These are phyloP conservation scores for Ceratina japonica DNA, from an alignment of 1,140 invertebrate species.

Conservation along the genomic window DNA sequence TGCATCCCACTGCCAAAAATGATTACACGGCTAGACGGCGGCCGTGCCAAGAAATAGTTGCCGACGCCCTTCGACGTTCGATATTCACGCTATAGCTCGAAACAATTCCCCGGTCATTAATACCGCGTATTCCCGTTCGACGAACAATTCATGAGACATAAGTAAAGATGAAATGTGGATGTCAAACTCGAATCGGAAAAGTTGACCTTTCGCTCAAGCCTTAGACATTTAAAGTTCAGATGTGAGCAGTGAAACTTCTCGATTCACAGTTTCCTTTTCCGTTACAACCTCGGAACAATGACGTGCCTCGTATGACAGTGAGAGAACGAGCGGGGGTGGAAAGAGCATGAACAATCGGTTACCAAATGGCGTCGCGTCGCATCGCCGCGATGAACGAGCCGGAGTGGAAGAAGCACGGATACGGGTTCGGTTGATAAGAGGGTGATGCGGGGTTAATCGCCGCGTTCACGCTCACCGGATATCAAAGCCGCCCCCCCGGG, in stretches of 20 bases:
- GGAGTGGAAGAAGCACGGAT: constrained; percentile 54
- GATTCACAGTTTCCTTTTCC: no score
- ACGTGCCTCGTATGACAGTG: no score
- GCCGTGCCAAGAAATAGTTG: constrained; percentile 45
- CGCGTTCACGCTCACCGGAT: constrained; percentile 68
- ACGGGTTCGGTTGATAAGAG: constrained; percentile 61
- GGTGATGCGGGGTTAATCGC: constrained; percentile 70
- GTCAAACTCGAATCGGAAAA: no score
- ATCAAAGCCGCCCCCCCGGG: constrained; percentile 61
- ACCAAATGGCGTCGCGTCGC: constrained; percentile 22
- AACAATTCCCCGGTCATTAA: constrained; percentile 25
- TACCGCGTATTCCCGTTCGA: not conserved
- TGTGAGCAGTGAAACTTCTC: no score
- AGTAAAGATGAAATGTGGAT: no score
- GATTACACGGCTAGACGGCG: constrained; percentile 60
- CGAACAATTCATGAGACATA: not conserved
- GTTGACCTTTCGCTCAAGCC: no score
- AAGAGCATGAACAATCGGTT: constrained; percentile 27
- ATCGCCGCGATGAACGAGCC: constrained; percentile 10
- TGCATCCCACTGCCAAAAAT: constrained; percentile 59
- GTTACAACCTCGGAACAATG: no score
- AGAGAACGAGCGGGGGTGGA: not conserved
- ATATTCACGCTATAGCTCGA: not conserved
- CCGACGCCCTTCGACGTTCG: constrained; percentile 25
- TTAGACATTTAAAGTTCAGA: no score